phyloP scores from a whole-genome alignment of 2,888 invertebrate species.

The Taenaris catops region DNA sequence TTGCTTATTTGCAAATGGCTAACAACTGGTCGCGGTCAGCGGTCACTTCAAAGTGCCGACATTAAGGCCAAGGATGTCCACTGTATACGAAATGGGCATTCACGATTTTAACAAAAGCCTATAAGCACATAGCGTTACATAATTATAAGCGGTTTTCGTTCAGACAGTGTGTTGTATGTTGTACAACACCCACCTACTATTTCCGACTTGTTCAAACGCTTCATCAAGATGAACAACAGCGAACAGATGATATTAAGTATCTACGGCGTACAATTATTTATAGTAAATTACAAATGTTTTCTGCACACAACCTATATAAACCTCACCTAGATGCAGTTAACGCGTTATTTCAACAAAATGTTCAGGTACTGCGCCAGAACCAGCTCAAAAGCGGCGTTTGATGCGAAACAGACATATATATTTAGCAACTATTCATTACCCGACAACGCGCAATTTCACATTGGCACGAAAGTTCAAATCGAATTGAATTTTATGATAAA shows the following conservation, averaged over 20 bases:
- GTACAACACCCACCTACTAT: constrained; percentile 15
- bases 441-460: constrained; percentile 1
- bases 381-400: constrained; percentile 21
- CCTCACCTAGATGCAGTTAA: constrained; percentile 36
- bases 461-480: not conserved
- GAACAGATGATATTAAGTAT: constrained; percentile 20
- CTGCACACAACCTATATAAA: constrained; percentile 24
- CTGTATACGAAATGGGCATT: constrained; percentile 57
- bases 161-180: constrained; percentile 16
- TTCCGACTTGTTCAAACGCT: constrained; percentile 18
- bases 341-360: constrained; percentile 24
- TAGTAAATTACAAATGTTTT: constrained; percentile 26
- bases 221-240: constrained; percentile 22
- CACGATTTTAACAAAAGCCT: constrained; percentile 63
- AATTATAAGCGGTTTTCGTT: constrained; percentile 39
- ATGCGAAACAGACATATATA: constrained; percentile 27
- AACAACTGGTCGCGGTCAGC: constrained; percentile 43
- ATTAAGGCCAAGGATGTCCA: constrained; percentile 63
- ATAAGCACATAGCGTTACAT: constrained; percentile 54
- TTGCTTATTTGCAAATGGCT: constrained; percentile 51
- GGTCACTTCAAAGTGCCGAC: constrained; percentile 56
- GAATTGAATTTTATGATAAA: not conserved
- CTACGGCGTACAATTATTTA: constrained; percentile 25
- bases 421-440: constrained; percentile 14
- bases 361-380: constrained; percentile 28